These are phyloP conservation scores for Ctenomys sociabilis DNA, from an alignment of 2,113 vertebrate species.

Conservation along the genomic window DNA sequence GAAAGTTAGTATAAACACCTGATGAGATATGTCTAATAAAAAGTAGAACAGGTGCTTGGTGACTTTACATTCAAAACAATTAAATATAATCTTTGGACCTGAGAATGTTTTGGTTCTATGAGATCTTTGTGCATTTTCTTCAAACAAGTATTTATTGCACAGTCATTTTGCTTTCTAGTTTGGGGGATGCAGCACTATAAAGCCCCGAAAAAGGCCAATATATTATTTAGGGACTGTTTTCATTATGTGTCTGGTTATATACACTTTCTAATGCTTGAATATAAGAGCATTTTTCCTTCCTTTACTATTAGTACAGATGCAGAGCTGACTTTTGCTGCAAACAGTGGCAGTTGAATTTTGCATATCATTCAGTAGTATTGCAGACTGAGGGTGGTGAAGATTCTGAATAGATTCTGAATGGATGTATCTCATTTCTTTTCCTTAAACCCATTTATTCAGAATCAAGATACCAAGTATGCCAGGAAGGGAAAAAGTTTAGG, in stretches of 20 bases:
- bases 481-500: background rate
- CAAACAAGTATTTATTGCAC: background rate
- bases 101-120: constrained; percentile 7
- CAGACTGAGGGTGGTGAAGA: background rate
- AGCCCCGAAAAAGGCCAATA: constrained; percentile 15
- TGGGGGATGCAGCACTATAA: background rate
- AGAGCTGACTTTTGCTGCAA: constrained; percentile 6
- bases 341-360: background rate
- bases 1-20: constrained; percentile 55
- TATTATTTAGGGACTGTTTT: constrained; percentile 28
- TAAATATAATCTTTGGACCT: constrained; percentile 23
- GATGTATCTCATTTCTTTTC: background rate
- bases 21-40: constrained; percentile 52
- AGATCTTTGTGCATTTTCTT: constrained; percentile 42
- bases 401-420: constrained; percentile 37
- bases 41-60: constrained; percentile 57
- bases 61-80: constrained; percentile 54
- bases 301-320: background rate
- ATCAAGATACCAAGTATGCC: background rate
- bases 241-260: background rate
- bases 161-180: constrained; percentile 35
- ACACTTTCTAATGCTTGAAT: constrained; percentile 41
- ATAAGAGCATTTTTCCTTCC: background rate
- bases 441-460: constrained; percentile 7
- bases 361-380: background rate